Conservation (phyloP, 2,797 vertebrate genomes). For the Poecile montanus region DNA sequence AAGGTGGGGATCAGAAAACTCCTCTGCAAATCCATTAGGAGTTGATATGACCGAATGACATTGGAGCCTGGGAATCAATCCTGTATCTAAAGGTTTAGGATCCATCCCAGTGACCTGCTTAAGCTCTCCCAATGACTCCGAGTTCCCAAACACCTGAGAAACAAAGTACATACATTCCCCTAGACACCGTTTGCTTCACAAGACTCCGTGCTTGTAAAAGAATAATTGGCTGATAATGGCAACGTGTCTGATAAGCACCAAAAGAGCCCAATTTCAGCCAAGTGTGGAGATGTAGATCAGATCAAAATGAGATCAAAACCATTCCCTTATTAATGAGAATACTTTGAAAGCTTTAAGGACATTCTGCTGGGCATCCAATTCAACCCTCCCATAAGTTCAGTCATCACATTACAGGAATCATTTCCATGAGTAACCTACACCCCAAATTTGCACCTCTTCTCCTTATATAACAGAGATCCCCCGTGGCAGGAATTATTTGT, state of each 20-base stretch:
- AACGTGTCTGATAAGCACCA: not conserved
- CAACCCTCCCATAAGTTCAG: not conserved
- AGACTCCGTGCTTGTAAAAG: not conserved
- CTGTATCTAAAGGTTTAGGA: not conserved
- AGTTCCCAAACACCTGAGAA: slow-evolving; percentile 23
- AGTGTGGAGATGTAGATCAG: not conserved
- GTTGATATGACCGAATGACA: not conserved
- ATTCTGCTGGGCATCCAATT: not conserved
- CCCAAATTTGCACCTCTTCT: slow-evolving; percentile 1
- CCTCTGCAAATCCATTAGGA: not conserved
- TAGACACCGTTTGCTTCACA: not conserved
- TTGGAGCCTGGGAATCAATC: not conserved
- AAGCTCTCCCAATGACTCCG: not conserved
- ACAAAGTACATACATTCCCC: not conserved
- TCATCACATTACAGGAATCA: not conserved
- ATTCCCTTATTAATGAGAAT: not conserved
- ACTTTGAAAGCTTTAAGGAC: not conserved
- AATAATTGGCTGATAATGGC: not conserved
- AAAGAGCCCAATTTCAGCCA: not conserved
- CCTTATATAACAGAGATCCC: slow-evolving; percentile 36
- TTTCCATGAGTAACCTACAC: not conserved
- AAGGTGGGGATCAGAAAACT: not conserved
- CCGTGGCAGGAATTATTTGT: not conserved
- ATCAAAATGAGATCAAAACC: not conserved
- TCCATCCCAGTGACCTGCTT: not conserved